A percentile compares a stretch with the other conserved stretches of the same genome.
Evolutionary conservation across 1,140 invertebrate genomes (phyloP).

Genomic region (Dreissena polymorpha): DNA sequence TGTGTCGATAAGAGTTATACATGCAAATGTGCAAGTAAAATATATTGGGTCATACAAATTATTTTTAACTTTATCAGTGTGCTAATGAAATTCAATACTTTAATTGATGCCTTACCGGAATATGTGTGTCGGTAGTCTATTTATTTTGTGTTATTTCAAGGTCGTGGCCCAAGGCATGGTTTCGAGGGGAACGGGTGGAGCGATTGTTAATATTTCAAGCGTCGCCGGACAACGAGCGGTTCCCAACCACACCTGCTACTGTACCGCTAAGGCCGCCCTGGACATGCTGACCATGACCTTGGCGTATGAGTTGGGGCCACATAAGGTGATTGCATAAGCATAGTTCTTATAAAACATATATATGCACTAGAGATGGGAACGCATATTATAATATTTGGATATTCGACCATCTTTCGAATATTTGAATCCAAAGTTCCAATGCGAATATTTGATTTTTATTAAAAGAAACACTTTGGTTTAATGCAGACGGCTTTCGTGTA

Average conservation of each 20-base stretch:
- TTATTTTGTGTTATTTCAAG: not conserved
- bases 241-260: slow-evolving; percentile 87
- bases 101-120: too few species aligned
- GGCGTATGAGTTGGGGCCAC: slow-evolving; percentile 90
- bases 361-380: not conserved
- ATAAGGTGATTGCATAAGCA: slow-evolving; percentile 67
- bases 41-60: too few species aligned
- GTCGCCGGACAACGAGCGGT: slow-evolving; percentile 85
- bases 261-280: slow-evolving; percentile 83
- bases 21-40: too few species aligned
- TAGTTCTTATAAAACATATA: not conserved
- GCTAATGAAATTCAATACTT: too few species aligned
- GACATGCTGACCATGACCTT: slow-evolving; percentile 82
- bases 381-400: not conserved
- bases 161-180: slow-evolving; percentile 86
- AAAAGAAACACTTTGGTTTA: too few species aligned
- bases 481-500: too few species aligned
- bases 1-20: too few species aligned
- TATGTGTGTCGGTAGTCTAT: too few species aligned
- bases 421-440: too few species aligned
- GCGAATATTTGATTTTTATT: too few species aligned
- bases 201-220: slow-evolving; percentile 94
- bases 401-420: not conserved
- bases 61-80: too few species aligned
- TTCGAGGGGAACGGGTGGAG: slow-evolving; percentile 83